These are phyloP conservation scores for Oxystoma pomonae DNA, from an alignment of 2,888 invertebrate genomes.

Conservation along the genomic window DNA sequence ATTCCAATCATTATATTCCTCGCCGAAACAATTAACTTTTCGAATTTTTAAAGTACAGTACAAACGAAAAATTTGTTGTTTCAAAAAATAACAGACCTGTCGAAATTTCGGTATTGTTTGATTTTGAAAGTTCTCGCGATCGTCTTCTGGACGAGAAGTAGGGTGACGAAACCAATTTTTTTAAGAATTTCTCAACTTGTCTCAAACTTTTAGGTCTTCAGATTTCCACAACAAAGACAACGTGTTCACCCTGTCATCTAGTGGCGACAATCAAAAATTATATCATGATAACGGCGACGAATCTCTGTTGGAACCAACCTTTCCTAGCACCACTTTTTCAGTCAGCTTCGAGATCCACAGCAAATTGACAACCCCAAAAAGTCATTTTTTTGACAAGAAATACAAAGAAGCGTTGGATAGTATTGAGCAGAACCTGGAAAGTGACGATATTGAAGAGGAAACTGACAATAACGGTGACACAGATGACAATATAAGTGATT, in stretches of 20 bases:
- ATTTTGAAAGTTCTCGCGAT: too few relatives aligned
- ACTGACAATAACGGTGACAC: slow-evolving; percentile 23
- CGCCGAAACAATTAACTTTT: too few relatives aligned
- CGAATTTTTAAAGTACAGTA: too few relatives aligned
- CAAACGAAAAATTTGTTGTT: too few relatives aligned
- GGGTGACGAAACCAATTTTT: too few relatives aligned
- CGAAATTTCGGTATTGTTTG: too few relatives aligned
- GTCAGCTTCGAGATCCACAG: slow-evolving; percentile 15
- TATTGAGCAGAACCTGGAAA: slow-evolving; percentile 50
- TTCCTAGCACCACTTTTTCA: slow-evolving; percentile 11
- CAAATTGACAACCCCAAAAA: slow-evolving; percentile 53
- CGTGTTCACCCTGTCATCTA: slow-evolving; percentile 52
- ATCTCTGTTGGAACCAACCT: slow-evolving; percentile 6
- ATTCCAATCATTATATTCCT: too few relatives aligned
- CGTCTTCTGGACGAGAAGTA: too few relatives aligned
- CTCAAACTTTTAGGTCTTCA: slow-evolving; percentile 39
- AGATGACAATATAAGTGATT: slow-evolving; percentile 26
- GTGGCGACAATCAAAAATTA: slow-evolving; percentile 45
- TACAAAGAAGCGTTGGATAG: slow-evolving; percentile 52
- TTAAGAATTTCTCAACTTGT: too few relatives aligned
- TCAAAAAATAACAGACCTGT: too few relatives aligned
- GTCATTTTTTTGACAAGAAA: slow-evolving; percentile 53
- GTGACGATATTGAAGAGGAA: slow-evolving; percentile 17
- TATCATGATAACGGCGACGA: slow-evolving; percentile 20
- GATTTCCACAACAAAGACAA: slow-evolving; percentile 52